A percentile compares a stretch with the other conserved stretches of the same genome.
Evolutionary conservation across 2,888 invertebrate genomes (phyloP).

Genomic region (Catocala sponsa): DNA sequence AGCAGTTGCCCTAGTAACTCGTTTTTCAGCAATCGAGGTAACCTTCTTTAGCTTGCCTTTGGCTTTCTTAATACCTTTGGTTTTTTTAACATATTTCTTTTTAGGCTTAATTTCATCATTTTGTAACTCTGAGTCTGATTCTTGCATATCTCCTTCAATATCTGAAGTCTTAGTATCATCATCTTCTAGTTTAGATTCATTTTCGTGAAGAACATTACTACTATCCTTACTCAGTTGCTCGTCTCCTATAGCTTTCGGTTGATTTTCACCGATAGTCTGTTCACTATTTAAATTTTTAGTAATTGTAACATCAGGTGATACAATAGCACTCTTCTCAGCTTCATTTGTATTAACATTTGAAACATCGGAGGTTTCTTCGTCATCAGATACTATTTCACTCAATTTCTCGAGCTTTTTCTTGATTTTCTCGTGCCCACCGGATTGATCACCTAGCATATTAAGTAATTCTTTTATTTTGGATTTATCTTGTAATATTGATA

Average conservation of each 20-base stretch:
- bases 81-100: slow-evolving; percentile 33
- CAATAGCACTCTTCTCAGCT: slow-evolving; percentile 11
- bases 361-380: slow-evolving; percentile 57
- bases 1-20: slow-evolving; percentile 57
- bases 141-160: slow-evolving; percentile 17
- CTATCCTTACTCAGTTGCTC: slow-evolving; percentile 11
- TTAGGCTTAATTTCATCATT: slow-evolving; percentile 29
- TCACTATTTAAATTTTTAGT: not conserved
- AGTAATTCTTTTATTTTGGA: slow-evolving; percentile 83
- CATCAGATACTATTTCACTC: slow-evolving; percentile 86
- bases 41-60: slow-evolving; percentile 42
- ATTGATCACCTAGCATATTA: slow-evolving; percentile 73
- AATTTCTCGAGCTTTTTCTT: slow-evolving; percentile 88
- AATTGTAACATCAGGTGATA: too few relatives aligned
- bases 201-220: slow-evolving; percentile 4
- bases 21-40: slow-evolving; percentile 37
- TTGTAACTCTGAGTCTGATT: slow-evolving; percentile 14
- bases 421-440: slow-evolving; percentile 81
- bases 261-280: slow-evolving; percentile 5
- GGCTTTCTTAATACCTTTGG: slow-evolving; percentile 40
- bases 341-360: slow-evolving; percentile 3
- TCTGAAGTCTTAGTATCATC: slow-evolving; percentile 21
- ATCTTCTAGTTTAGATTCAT: slow-evolving; percentile 19
- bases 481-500: slow-evolving; percentile 80
- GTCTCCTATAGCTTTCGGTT: slow-evolving; percentile 4